Percentiles rank a stretch among this genome's conserved stretches.
phyloP scores from a whole-genome alignment of 2,113 vertebrate genomes.

The Hippoglossus stenolepis region DNA sequence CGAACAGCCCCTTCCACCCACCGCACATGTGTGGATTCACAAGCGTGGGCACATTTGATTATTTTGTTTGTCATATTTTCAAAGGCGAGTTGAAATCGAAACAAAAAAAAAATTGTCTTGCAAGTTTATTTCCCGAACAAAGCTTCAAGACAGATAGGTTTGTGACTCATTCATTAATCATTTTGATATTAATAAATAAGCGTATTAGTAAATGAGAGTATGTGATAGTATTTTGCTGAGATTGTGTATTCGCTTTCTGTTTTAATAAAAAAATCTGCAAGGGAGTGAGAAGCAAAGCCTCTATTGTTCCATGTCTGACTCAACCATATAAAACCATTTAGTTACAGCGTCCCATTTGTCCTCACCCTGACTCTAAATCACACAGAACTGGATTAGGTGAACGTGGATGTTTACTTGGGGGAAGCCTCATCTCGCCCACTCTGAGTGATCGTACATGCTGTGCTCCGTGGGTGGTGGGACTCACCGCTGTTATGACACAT shows the following conservation, averaged over 20 bases:
- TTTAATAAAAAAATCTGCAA: conserved; percentile 25
- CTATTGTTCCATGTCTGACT: neutral
- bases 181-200: neutral
- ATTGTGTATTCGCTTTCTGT: conserved; percentile 4
- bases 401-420: conserved; percentile 49
- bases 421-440: conserved; percentile 75
- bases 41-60: conserved; percentile 53
- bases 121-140: neutral
- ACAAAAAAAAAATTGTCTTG: neutral
- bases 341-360: neutral
- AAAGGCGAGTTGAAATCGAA: conserved; percentile 37
- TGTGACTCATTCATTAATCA: neutral
- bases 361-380: conserved; percentile 35
- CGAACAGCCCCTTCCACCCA: conserved; percentile 75
- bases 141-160: neutral
- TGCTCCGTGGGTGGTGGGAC: conserved; percentile 71
- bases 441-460: conserved; percentile 34
- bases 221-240: conserved; percentile 27
- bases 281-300: conserved; percentile 24
- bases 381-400: conserved; percentile 30
- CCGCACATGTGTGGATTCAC: conserved; percentile 73
- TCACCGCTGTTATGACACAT: conserved; percentile 71
- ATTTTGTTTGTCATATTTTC: conserved; percentile 20
- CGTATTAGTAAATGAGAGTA: conserved; percentile 10
- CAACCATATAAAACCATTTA: neutral